Evolutionary conservation across 2,113 vertebrate species (phyloP), one percentile per base, ranked within the genome.

Genomic region (Anguilla rostrata): DNA sequence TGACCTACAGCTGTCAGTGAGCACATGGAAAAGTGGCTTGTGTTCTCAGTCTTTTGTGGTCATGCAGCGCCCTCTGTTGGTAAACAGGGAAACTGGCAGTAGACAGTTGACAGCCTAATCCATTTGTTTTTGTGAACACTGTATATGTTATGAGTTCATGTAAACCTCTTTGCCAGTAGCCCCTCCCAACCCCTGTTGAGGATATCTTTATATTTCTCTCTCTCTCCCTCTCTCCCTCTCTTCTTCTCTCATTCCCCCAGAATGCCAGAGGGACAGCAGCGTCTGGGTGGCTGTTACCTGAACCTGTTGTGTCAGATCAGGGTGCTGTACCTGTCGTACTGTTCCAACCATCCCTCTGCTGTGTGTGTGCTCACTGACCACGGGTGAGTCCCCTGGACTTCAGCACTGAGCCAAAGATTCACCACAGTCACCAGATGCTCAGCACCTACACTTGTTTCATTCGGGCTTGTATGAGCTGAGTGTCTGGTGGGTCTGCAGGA

Each of bases 321-420:
- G 88, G 96, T 91, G 6, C 93, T 99, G 89, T 99, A 99, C 91
- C 92, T 98, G 91, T 94, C 96, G 0, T 99, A 99, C 92, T 99
- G 98, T 66, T 97, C 96, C 82, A 99, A 97, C 89, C 98, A 99
- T 88, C 98, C 98, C 0, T 97, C 96, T 0, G 98, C 98, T 2
- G 98, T 99, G 86, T 95, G 91, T 11, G 97, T 99, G 90, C 96
- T 99, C 91, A 99, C 98, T 0, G 96, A 99, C 39, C 98, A 97
- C 95, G 98, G 98, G 98, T 98, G 92, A 95, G 93, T 83, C 0
- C 0, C 5, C 15, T 81, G 26, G 22, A 71, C 26, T 12, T 9
- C 49, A 53, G 12, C 49, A 11, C 7, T 53, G 49, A 53, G 12
- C 49, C 49, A 53, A 53, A 53, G 49, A 53, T 53, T 53, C 49